phyloP scores from a whole-genome alignment of 2,888 invertebrate species.

The Erpobdella octoculata region DNA sequence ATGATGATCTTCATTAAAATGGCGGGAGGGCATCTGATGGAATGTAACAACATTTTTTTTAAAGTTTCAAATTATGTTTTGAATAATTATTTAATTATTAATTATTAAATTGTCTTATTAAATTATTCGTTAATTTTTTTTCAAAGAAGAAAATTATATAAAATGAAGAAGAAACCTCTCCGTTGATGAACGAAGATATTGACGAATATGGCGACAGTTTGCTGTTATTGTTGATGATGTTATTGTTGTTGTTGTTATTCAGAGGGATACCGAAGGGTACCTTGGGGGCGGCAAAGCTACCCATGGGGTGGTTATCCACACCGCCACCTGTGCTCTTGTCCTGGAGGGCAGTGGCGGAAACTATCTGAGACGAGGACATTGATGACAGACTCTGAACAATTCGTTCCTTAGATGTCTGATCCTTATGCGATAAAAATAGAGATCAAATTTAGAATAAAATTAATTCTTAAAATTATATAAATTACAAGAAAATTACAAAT shows the following conservation, averaged over 20 bases:
- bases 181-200: background rate
- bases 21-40: too few species aligned
- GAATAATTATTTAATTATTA: background rate
- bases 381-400: constrained; percentile 31
- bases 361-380: constrained; percentile 37
- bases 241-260: too few species aligned
- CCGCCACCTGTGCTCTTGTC: constrained; percentile 28
- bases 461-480: background rate
- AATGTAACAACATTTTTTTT: too few species aligned
- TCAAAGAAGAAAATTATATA: background rate
- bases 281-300: too few species aligned
- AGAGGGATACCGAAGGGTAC: too few species aligned
- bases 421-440: constrained; percentile 27
- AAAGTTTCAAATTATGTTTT: too few species aligned
- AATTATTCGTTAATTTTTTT: background rate
- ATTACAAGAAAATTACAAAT: background rate
- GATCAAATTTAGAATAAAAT: background rate
- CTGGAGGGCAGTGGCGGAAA: constrained; percentile 34
- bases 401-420: constrained; percentile 31
- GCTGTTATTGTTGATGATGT: too few species aligned
- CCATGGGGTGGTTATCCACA: too few species aligned
- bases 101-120: background rate
- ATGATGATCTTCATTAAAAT: constrained; percentile 11
- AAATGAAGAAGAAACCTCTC: background rate
- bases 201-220: too few species aligned